Base-by-base conservation (phyloP, 2,888 invertebrate genomes). In the Pollenia griseotomentosa region DNA sequence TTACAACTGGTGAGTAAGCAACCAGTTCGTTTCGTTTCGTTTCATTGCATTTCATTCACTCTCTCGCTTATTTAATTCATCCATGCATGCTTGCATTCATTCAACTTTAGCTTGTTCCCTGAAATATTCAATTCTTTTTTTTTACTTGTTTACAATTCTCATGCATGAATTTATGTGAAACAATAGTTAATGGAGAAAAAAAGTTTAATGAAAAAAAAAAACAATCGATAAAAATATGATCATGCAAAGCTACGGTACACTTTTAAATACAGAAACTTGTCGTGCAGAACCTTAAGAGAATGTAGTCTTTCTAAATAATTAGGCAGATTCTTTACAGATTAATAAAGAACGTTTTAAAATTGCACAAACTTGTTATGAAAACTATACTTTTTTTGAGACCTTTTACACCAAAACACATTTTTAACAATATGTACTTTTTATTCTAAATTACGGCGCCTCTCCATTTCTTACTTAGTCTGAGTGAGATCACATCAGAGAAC, bases 1-100 rank as follows among this genome's bases (percentile, higher is more conserved):
- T 70, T 79, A 51, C 83, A 80, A 80, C 80, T 80, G 83, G 83
- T 86, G 86, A 86, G 71, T 86, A 86, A 86, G 83, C 80, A 80
- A 71, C 75, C 78, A 83, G 70, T 77, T 78, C 42, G 59, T 42
- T 33, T 55, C 42, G 59, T 42, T 33, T 55, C 51, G 63, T 80
- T 61, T 33, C 33, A 71, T 61, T 61, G 16, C 42, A 73, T 48
- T 44, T 68, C 82, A 75, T 65, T 74, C 33, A 66, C 78, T 79
- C 48, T 59, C 59, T 40, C 2, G 46, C 16, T 73, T 33, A 81
- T 16, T 68, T 75, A 59, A 59, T 68, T 74, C 74, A 66, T 75
- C 48, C 81, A 57, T 59, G 61, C 78, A 65, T 77, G 55, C n/a
- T 16, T 48, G 53, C 63, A 83, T 83, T 78, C 83, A 83, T 83